Evolutionary conservation across 2,888 invertebrate species (phyloP).

Genomic region (Pseudococcus jackbeardsleyi): DNA sequence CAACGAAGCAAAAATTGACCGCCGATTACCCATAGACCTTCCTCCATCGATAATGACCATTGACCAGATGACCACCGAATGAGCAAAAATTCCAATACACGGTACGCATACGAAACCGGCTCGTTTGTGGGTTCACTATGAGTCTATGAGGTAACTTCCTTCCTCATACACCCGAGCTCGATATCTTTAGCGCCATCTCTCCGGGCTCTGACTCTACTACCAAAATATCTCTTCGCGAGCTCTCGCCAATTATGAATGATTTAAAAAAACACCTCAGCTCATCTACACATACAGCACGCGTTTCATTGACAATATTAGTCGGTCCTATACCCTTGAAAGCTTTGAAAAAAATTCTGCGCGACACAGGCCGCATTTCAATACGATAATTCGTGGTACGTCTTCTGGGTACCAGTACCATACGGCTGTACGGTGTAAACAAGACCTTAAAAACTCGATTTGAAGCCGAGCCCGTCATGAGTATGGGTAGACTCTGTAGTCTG

Average conservation of each 20-base stretch:
- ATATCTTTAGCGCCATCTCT: conserved; percentile 1
- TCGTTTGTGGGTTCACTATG: background rate
- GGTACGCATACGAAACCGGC: background rate
- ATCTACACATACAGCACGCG: background rate
- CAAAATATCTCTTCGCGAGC: background rate
- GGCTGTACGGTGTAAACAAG: conserved; percentile 43
- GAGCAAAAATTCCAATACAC: background rate
- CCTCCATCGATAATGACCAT: background rate
- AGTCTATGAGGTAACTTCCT: background rate
- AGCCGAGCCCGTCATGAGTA: background rate
- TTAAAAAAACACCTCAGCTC: background rate
- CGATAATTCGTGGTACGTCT: background rate
- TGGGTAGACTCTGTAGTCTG: conserved; percentile 10
- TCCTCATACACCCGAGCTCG: background rate
- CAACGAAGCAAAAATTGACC: background rate
- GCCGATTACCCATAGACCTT: background rate
- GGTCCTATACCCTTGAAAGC: conserved; percentile 14
- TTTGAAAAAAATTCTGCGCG: background rate
- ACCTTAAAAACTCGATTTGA: conserved; percentile 55
- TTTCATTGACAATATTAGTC: conserved; percentile 41
- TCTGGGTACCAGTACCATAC: background rate
- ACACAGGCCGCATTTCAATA: conserved; percentile 31
- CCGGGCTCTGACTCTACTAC: background rate
- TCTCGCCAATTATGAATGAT: background rate
- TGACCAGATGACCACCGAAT: background rate